These are phyloP conservation scores for Promerops cafer DNA, from an alignment of 2,113 vertebrate species.

Conservation along the genomic window DNA sequence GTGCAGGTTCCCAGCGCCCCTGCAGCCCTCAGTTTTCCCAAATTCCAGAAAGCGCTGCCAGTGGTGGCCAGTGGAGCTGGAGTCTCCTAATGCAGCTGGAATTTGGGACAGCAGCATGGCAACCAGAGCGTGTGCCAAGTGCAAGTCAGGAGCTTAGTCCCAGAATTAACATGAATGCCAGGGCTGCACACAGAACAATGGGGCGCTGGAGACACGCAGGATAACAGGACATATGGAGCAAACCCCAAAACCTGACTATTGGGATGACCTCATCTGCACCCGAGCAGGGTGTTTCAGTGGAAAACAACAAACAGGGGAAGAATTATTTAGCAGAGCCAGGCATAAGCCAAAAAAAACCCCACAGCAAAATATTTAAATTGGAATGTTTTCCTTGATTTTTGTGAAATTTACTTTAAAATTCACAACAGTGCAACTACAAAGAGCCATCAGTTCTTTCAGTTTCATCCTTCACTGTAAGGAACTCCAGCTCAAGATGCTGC, in stretches of 20 bases:
- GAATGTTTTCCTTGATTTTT: neutral
- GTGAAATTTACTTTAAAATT: neutral
- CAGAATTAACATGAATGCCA: neutral
- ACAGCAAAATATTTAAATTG: neutral
- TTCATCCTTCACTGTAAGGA: neutral
- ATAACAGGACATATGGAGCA: neutral
- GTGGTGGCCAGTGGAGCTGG: neutral
- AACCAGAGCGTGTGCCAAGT: neutral
- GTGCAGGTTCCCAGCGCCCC: neutral
- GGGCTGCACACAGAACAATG: neutral
- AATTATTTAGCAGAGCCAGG: neutral
- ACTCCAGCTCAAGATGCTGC: neutral
- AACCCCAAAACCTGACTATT: neutral
- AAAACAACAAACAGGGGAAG: neutral
- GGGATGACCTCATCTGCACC: conserved; percentile 22
- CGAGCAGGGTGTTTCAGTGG: neutral
- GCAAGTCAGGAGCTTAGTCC: neutral
- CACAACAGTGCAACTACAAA: neutral
- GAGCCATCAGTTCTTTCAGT: neutral
- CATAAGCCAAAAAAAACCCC: neutral
- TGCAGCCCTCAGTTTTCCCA: neutral
- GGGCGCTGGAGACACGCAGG: neutral
- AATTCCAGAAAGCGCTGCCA: neutral
- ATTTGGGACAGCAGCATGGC: neutral
- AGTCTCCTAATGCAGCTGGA: neutral